Evolutionary conservation across 2,113 vertebrate species (phyloP), one percentile per base, ranked within the genome.

Genomic region (Pachycephala philippinensis): DNA sequence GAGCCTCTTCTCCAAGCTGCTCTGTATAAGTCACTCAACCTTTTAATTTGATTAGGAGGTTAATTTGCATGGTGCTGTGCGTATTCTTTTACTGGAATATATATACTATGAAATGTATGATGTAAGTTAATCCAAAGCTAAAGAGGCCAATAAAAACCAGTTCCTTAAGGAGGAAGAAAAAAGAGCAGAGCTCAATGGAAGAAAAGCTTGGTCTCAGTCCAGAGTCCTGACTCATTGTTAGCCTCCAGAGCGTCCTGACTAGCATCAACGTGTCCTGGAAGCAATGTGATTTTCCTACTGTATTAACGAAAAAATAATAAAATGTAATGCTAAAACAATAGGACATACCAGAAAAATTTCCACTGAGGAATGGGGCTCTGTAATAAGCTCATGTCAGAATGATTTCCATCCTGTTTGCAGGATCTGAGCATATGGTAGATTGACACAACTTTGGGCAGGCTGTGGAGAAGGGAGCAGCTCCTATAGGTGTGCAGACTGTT

Each of bases 211-310:
- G 96, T 96, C 85, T 57, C 89, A 97, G 95, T 97, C 98, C 97
- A 98, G 97, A 93, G 90, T 70, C 97, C 91, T 98, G 97, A 98
- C 95, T 98, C 97, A 98, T 75, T 97, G 97, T 97, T 97, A 97
- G 91, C 92, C 77, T 92, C 94, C 45, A 26, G 83, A 95, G 97
- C 96, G 89, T 97, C 97, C 94, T 94, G 94, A 96, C 98, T 97
- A 96, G 98, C 97, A 97, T 95, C 85, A 96, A 97, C 97, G 97
- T 94, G 97, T 97, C 77, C 94, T 95, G 95, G 93, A 96, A 91
- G 89, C 78, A 64, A 68, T 90, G 92, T 61, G 90, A 86, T 88
- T 97, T 97, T 96, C 94, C 95, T 96, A 90, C 96, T 42, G 52
- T 94, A 85, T 97, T 95, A 95, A 92, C 14, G 6, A 88, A 97